Base-by-base conservation (phyloP, 2,888 invertebrate genomes). In the Rhorus exstirpatorius region DNA sequence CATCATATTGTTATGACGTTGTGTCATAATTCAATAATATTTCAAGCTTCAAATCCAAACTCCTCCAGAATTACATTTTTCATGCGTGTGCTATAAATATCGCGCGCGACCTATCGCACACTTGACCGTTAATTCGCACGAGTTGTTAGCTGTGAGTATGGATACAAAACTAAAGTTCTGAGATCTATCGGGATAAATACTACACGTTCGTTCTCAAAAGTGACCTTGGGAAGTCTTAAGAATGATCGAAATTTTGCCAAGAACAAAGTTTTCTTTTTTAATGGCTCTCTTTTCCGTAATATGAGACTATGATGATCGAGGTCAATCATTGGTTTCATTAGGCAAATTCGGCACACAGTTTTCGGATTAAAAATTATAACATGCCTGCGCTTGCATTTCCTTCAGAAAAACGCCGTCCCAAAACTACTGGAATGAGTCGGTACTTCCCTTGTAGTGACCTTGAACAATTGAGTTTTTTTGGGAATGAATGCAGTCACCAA, bases 391-490 rank as follows among this genome's bases (percentile, higher is more conserved):
- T 7, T 38, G 38, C 8, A 8, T 10, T 1, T 10, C 8, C 38
- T 3, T 8, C 12, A 38, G 10, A 14, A 14, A 19, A 21, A 75
- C 3, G 7, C 14, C 35, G 38, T 19, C 17, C 6, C 0, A 17
- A 1, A 38, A 70, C 14, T 70, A 41, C 24, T 21, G 24, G 44
- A 26, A 10, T 8, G 31, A 26, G 14, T 10, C 19, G 31, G 17
- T 21, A 3, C 10, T 3, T 21, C 12, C n/a, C 21, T 17, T 1
- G 17, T 8, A 24, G 19, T 51, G 24, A 68, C 79, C 79, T 79
- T 61, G 61, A 74, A 14, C 12, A 60, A 14, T 24, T 4, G 46
- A 19, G 41, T 10, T 65, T 19, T 24, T 44, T 67, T 53, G 58
- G 65, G 44, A 72, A 63, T 31, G 12, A 35, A 71, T 24, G 65